Base-by-base conservation (phyloP, 2,888 invertebrate species). In the Clitarchus hookeri region DNA sequence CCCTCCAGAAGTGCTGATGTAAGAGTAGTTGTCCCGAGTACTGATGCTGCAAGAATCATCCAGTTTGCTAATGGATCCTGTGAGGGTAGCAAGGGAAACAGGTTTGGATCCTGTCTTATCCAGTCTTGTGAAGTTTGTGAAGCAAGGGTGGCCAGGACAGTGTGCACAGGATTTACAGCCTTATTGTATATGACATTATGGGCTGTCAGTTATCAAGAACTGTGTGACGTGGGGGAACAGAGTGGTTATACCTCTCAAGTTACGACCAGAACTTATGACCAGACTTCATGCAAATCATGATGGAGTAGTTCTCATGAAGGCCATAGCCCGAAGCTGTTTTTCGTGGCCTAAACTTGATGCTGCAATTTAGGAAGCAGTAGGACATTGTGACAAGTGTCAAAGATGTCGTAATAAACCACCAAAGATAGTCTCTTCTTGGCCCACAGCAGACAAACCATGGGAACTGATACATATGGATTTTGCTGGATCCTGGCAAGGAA, bases 401-500 rank as follows among this genome's bases (percentile, higher is more conserved):
- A 36, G 1, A 36, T 36, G 36, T 36, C 36, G 36, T 4, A 36
- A 36, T 4, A 36, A 4, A 1, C 36, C 36, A 36, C 84, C 83
- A 86, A 85, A 86, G 87, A 48, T 44, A 36, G 26, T 27, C 27
- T 25, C 16, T 89, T 86, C 87, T 23, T 89, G 89, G 89, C 86
- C 88, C 48, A 82, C 83, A 23, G 86, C 88, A 26, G 85, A 87
- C 2, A 88, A 88, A 82, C 88, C 88, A 13, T 89, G 88, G 86
- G 86, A 86, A 84, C 84, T 88, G 23, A 84, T 89, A 6, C 88
- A 36, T 36, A 36, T 36, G 6, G 89, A 89, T 86, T 89, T 89
- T 86, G 88, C 88, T 4, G 89, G 89, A 27, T 88, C 88, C 11
- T 88, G 88, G 84, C 88, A 88, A 9, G 88, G 79, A 19, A 53